Evolutionary conservation across 2,113 vertebrate genomes (phyloP).

Genomic region (Rhynchomys soricoides): DNA sequence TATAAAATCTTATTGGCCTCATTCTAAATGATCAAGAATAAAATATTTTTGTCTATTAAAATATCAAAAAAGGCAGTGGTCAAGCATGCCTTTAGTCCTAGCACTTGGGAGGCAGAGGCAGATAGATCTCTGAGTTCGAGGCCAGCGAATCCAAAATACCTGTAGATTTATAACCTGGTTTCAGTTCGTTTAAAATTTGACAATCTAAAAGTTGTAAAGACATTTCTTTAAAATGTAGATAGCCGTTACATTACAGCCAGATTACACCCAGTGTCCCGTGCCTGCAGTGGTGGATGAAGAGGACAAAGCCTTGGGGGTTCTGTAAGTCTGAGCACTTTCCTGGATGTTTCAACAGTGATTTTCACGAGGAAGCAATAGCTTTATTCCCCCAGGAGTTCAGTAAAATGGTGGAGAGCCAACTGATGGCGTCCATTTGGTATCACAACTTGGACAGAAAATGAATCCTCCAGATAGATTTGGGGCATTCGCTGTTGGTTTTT

Average conservation of each 20-base stretch:
- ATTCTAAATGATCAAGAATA: constrained; percentile 8
- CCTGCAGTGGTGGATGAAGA: not conserved
- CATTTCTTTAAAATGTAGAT: not conserved
- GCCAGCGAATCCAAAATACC: not conserved
- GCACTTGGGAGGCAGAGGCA: no score
- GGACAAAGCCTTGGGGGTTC: not conserved
- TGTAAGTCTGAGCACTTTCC: not conserved
- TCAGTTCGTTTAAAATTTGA: not conserved
- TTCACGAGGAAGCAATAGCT: not conserved
- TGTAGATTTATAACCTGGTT: not conserved
- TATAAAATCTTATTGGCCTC: not conserved
- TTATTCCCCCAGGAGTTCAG: not conserved
- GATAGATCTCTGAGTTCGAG: no score
- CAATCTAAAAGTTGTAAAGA: not conserved
- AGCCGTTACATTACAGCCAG: not conserved
- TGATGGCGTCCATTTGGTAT: not conserved
- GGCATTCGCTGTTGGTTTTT: not conserved
- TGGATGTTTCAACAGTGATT: not conserved
- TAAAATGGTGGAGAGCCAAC: not conserved
- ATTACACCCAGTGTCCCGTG: not conserved
- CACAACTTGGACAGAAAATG: not conserved
- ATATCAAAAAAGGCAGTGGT: not conserved
- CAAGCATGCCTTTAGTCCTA: no score
- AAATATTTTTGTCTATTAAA: not conserved
- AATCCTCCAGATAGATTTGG: not conserved